Percentiles rank a stretch among this genome's conserved stretches.
Evolutionary conservation across 2,797 vertebrate species (phyloP).

Genomic region (Alfaro cultratus): DNA sequence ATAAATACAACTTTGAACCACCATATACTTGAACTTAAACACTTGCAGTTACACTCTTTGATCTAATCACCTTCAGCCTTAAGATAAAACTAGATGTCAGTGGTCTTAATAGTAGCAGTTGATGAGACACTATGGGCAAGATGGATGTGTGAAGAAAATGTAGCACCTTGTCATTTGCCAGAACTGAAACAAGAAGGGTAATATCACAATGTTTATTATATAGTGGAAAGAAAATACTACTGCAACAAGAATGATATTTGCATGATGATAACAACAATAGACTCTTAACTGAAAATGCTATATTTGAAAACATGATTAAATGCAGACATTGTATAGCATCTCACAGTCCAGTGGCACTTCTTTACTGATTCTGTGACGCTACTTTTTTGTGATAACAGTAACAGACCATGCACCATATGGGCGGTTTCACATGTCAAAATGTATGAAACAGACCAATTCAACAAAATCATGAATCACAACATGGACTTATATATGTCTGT

Average conservation of each 20-base stretch:
- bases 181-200: neutral
- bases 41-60: neutral
- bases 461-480: neutral
- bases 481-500: neutral
- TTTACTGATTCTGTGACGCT: neutral
- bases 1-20: neutral
- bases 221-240: neutral
- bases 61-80: neutral
- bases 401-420: neutral
- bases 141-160: neutral
- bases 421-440: neutral
- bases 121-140: neutral
- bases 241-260: neutral
- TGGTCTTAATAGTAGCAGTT: neutral
- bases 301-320: neutral
- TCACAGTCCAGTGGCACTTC: neutral
- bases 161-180: neutral
- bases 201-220: neutral
- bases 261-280: neutral
- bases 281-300: neutral
- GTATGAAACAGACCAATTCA: neutral
- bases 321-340: neutral
- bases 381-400: neutral
- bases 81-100: neutral
- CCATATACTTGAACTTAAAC: neutral